Conservation (phyloP, 2,113 vertebrate genomes). For the Pyxicephalus adspersus region DNA sequence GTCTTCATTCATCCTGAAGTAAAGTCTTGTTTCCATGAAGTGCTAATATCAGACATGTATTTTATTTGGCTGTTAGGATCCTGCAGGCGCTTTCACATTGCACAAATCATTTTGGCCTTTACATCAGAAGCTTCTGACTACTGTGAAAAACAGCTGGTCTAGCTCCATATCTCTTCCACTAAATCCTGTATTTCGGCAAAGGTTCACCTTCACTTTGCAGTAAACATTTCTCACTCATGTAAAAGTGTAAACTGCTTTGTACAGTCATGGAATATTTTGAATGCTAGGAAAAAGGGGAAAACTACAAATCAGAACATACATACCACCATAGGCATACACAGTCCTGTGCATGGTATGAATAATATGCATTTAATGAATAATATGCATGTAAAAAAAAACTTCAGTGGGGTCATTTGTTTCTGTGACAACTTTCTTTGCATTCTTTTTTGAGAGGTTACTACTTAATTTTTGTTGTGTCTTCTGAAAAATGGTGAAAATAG, state of each 20-base stretch:
- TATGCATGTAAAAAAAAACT: too few relatives aligned
- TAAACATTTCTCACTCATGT: background rate
- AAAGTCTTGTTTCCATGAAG: conserved; percentile 16
- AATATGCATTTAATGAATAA: too few relatives aligned
- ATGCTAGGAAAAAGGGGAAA: too few relatives aligned
- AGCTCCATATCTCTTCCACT: background rate
- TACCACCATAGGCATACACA: too few relatives aligned
- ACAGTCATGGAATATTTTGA: too few relatives aligned
- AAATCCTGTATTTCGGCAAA: conserved; percentile 14
- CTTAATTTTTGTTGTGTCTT: too few relatives aligned
- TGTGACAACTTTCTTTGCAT: too few relatives aligned
- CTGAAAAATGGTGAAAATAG: too few relatives aligned
- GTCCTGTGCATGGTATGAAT: too few relatives aligned
- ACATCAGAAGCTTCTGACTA: conserved; percentile 25
- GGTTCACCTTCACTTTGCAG: background rate
- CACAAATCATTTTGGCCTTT: conserved; percentile 40
- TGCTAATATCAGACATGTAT: conserved; percentile 18
- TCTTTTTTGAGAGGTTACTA: too few relatives aligned
- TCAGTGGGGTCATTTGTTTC: too few relatives aligned
- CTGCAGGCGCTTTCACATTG: background rate
- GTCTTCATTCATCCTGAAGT: background rate
- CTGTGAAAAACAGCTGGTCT: conserved; percentile 2
- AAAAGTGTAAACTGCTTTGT: background rate
- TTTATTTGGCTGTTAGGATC: background rate
- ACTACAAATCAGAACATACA: too few relatives aligned